These are phyloP conservation scores for Champsocephalus gunnari DNA, from an alignment of 2,797 vertebrate genomes.

Conservation along the genomic window DNA sequence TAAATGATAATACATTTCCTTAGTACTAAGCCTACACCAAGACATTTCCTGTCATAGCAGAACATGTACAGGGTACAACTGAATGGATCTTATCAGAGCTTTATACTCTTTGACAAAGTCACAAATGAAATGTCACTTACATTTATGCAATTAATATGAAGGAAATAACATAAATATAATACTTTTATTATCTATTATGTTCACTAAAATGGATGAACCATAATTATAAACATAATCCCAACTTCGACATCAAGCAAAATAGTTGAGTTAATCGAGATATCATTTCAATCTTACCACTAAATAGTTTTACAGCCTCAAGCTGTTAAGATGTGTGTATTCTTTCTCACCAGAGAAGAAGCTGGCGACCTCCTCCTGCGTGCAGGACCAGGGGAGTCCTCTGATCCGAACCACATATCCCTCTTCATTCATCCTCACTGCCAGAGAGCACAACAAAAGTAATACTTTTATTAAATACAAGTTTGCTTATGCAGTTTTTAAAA, in stretches of 20 bases:
- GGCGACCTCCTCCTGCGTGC: slow-evolving; percentile 87
- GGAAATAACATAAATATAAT: too few species aligned
- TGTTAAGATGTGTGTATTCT: slow-evolving; percentile 9
- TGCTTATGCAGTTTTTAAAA: too few species aligned
- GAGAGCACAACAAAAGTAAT: slow-evolving; percentile 36
- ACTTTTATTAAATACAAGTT: background rate
- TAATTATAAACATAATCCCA: background rate
- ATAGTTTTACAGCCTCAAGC: background rate
- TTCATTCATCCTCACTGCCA: slow-evolving; percentile 79
- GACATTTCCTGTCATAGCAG: background rate
- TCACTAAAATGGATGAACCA: too few species aligned
- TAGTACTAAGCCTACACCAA: background rate
- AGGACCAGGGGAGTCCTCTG: slow-evolving; percentile 90
- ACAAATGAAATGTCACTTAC: background rate
- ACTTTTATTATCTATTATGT: too few species aligned
- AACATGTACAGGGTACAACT: background rate
- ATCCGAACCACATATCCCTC: slow-evolving; percentile 89
- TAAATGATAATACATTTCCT: slow-evolving; percentile 10
- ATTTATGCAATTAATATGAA: background rate
- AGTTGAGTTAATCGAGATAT: background rate
- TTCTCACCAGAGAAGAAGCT: slow-evolving; percentile 88
- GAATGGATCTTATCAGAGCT: background rate
- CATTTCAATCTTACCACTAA: background rate
- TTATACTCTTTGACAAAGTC: background rate
- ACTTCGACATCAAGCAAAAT: background rate